Conservation (phyloP, 1,140 invertebrate species). For the Anastrepha obliqua region DNA sequence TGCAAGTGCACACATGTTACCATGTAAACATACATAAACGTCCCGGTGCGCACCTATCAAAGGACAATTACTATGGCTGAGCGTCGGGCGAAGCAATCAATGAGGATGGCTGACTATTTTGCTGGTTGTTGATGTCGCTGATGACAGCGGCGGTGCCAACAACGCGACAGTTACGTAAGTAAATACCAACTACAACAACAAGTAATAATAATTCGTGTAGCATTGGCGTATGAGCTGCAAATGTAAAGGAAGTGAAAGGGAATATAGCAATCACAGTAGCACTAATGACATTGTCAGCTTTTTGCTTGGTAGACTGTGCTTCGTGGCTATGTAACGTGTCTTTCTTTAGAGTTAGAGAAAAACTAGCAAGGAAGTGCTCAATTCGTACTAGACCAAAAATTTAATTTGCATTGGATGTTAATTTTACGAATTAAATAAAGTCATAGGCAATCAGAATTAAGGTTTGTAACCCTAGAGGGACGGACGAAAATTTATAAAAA, state of each 20-base stretch:
- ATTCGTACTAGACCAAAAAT: too few relatives aligned
- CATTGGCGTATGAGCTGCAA: background rate
- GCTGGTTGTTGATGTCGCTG: conserved; percentile 9
- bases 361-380: too few relatives aligned
- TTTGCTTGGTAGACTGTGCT: background rate
- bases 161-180: conserved; percentile 41
- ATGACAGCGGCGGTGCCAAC: conserved; percentile 7
- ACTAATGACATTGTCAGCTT: conserved; percentile 36
- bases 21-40: background rate
- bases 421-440: too few relatives aligned
- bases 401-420: too few relatives aligned
- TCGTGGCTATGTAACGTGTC: too few relatives aligned
- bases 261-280: conserved; percentile 16
- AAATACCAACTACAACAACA: background rate
- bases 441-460: too few relatives aligned
- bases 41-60: conserved; percentile 4
- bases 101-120: background rate
- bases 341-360: too few relatives aligned
- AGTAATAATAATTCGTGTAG: background rate
- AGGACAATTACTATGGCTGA: conserved; percentile 8
- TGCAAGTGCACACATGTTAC: background rate
- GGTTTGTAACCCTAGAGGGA: too few relatives aligned
- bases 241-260: background rate
- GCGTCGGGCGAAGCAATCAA: background rate
- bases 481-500: too few relatives aligned